A percentile compares a stretch with the other conserved stretches of the same genome.
Evolutionary conservation across 2,797 vertebrate genomes (phyloP).

Genomic region (Sphenopsis melanotis): DNA sequence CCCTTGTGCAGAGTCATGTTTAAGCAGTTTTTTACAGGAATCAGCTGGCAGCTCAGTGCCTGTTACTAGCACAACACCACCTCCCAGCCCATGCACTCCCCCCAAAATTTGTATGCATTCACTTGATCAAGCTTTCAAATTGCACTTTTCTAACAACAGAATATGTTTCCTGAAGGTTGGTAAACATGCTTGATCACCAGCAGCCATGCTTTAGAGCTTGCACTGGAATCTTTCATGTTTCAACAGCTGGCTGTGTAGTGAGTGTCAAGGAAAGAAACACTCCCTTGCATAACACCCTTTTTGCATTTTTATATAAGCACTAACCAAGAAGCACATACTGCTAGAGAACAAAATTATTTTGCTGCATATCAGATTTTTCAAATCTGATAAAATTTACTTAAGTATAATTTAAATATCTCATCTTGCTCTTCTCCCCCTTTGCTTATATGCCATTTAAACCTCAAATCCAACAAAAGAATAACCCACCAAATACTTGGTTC

Average conservation of each 20-base stretch:
- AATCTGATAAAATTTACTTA: neutral
- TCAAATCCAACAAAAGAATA: neutral
- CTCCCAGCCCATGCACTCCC: neutral
- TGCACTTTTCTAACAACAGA: neutral
- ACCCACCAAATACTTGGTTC: neutral
- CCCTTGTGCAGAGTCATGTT: neutral
- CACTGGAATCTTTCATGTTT: neutral
- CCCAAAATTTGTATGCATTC: neutral
- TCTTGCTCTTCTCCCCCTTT: neutral
- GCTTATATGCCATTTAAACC: neutral
- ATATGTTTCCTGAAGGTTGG: neutral
- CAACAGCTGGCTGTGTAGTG: constrained; percentile 43
- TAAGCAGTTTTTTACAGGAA: neutral
- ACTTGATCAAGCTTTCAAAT: neutral
- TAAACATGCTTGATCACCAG: neutral
- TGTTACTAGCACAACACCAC: neutral
- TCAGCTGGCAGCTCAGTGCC: neutral
- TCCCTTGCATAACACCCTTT: constrained; percentile 16
- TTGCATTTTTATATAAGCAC: constrained; percentile 44
- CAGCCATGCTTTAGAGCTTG: neutral
- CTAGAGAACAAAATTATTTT: neutral
- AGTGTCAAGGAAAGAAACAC: constrained; percentile 13
- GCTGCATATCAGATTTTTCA: neutral
- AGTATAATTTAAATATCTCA: neutral
- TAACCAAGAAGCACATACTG: neutral